Percentiles rank a stretch among this genome's conserved stretches.
Evolutionary conservation across 2,113 vertebrate genomes (phyloP).

Genomic region (Harpagus bidentatus): DNA sequence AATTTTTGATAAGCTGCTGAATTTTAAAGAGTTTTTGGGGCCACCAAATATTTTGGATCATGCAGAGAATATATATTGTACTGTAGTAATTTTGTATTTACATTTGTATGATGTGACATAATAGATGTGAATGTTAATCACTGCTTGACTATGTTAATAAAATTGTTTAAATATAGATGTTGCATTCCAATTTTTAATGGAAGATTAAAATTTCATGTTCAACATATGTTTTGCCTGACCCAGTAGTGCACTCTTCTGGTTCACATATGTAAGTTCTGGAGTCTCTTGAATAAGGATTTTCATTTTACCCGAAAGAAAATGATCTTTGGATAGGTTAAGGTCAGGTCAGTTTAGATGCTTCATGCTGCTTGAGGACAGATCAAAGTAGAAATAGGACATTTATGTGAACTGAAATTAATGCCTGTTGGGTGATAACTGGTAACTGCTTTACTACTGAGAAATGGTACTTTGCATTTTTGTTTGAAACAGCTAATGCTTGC

Average conservation of each 20-base stretch:
- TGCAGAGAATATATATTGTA: constrained; percentile 99
- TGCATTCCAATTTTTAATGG: constrained; percentile 72
- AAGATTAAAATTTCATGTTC: constrained; percentile 20
- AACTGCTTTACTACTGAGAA: background rate
- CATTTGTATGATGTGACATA: constrained; percentile 96
- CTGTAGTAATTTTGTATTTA: constrained; percentile 99
- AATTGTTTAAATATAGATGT: constrained; percentile 90
- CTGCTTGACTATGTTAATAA: constrained; percentile 99
- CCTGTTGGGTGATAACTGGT: background rate
- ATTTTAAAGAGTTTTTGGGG: constrained; percentile 89
- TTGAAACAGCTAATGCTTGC: background rate
- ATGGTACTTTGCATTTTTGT: background rate
- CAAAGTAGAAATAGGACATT: background rate
- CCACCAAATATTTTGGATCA: constrained; percentile 99
- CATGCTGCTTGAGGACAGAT: background rate
- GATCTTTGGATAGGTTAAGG: background rate
- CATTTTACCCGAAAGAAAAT: background rate
- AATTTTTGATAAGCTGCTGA: constrained; percentile 95
- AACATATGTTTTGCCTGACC: background rate
- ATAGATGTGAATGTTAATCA: constrained; percentile 95
- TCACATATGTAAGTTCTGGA: background rate
- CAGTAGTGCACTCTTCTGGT: background rate
- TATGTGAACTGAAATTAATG: background rate
- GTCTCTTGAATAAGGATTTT: background rate
- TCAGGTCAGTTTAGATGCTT: background rate